phyloP scores from a whole-genome alignment of 2,888 invertebrate species.

The Galerucella pusilla region DNA sequence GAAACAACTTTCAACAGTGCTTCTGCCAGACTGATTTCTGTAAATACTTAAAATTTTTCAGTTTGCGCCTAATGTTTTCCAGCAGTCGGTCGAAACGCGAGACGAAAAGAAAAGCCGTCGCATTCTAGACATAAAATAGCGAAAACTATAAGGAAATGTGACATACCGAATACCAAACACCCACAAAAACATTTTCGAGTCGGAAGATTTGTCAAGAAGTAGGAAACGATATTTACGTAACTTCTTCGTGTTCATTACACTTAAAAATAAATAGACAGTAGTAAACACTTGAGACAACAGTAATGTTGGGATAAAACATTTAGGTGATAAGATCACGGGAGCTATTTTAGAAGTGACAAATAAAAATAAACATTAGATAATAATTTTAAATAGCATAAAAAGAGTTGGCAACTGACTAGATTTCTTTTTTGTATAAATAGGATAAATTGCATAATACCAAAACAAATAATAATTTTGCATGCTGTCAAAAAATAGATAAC shows the following conservation, averaged over 20 bases:
- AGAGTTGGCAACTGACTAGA: too few species aligned
- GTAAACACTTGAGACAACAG: not conserved
- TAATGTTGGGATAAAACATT: not conserved
- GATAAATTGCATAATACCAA: too few species aligned
- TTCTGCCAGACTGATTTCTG: not conserved
- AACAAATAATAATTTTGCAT: too few species aligned
- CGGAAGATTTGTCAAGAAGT: not conserved
- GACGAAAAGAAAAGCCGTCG: too few species aligned
- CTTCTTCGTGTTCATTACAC: conserved; percentile 2
- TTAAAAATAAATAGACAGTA: conserved; percentile 1
- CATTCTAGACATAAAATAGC: not conserved
- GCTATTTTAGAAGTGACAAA: too few species aligned
- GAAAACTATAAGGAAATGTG: conserved; percentile 4
- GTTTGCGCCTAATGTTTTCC: not conserved
- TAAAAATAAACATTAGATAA: too few species aligned
- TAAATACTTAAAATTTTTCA: conserved; percentile 1
- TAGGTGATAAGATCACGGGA: too few species aligned
- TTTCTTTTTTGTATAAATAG: too few species aligned
- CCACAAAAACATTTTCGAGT: not conserved
- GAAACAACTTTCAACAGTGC: not conserved
- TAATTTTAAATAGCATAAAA: too few species aligned
- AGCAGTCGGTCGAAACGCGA: conserved; percentile 1
- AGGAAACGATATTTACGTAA: not conserved
- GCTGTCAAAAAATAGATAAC: too few species aligned
- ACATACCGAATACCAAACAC: not conserved